Conservation (phyloP, 2,113 vertebrate genomes). For the Centropus unirufus region DNA sequence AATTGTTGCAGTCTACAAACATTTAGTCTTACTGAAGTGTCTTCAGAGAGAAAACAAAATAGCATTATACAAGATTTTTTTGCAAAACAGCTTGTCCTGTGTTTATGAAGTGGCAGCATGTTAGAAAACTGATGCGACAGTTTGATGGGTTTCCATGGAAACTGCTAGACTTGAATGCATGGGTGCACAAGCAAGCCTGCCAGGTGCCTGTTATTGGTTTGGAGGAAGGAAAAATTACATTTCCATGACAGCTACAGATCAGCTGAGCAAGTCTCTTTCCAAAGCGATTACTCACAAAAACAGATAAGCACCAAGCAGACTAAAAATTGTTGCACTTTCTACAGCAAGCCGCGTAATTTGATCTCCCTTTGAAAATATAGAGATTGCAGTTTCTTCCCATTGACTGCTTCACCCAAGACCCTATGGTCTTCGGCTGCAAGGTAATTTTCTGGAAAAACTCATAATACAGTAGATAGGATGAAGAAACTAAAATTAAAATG, state of each 20-base stretch:
- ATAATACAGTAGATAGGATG: conserved; percentile 17
- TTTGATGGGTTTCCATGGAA: conserved; percentile 79
- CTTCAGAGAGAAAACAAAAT: conserved; percentile 10
- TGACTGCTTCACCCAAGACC: conserved; percentile 49
- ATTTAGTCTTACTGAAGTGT: not conserved
- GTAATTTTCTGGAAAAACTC: conserved; percentile 5
- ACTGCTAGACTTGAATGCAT: conserved; percentile 72
- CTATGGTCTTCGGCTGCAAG: conserved; percentile 29
- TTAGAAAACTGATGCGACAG: conserved; percentile 55
- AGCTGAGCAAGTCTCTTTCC: conserved; percentile 74
- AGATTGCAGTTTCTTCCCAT: conserved; percentile 45
- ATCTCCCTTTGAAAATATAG: conserved; percentile 57
- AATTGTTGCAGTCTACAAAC: not conserved
- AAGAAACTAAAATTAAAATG: conserved; percentile 56
- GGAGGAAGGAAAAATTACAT: conserved; percentile 71
- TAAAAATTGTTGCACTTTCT: conserved; percentile 64
- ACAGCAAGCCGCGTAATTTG: conserved; percentile 41
- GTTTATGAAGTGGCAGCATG: conserved; percentile 37
- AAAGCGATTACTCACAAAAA: conserved; percentile 74
- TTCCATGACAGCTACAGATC: conserved; percentile 78
- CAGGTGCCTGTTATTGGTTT: conserved; percentile 68
- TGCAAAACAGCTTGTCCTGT: conserved; percentile 30
- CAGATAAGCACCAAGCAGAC: conserved; percentile 59
- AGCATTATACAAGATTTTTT: conserved; percentile 14
- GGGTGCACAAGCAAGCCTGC: conserved; percentile 68